Conservation (phyloP, 2,113 vertebrate genomes). For the Gavialis gangeticus region DNA sequence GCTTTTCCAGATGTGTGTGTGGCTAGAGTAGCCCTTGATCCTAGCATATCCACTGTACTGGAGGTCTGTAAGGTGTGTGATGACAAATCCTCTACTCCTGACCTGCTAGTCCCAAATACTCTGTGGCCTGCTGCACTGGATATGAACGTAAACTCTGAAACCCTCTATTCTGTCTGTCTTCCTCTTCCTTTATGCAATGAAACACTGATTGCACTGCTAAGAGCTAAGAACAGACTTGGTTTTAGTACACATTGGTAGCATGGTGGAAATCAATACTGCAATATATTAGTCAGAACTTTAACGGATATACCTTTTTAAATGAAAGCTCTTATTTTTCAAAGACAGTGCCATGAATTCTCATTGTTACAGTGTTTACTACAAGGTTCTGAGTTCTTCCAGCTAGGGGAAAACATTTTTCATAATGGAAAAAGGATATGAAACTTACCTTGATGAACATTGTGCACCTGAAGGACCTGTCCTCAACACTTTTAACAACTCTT, state of each 20-base stretch:
- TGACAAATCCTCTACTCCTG: neutral
- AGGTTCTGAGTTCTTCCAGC: too few relatives aligned
- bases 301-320: neutral
- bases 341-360: neutral
- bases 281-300: neutral
- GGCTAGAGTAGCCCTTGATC: neutral
- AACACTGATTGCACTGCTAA: neutral
- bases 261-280: neutral
- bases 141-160: neutral
- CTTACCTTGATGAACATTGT: too few relatives aligned
- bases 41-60: neutral
- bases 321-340: neutral
- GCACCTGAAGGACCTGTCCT: neutral
- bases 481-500: neutral
- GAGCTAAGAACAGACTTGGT: neutral
- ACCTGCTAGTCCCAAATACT: neutral
- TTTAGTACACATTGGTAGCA: neutral
- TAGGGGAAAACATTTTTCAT: neutral
- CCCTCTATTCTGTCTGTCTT: neutral
- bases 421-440: neutral
- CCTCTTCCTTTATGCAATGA: neutral
- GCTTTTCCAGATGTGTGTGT: neutral
- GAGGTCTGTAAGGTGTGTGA: neutral
- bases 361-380: too few relatives aligned
- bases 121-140: neutral